Conservation (phyloP, 2,888 invertebrate species). For the Drosophila formosana region DNA sequence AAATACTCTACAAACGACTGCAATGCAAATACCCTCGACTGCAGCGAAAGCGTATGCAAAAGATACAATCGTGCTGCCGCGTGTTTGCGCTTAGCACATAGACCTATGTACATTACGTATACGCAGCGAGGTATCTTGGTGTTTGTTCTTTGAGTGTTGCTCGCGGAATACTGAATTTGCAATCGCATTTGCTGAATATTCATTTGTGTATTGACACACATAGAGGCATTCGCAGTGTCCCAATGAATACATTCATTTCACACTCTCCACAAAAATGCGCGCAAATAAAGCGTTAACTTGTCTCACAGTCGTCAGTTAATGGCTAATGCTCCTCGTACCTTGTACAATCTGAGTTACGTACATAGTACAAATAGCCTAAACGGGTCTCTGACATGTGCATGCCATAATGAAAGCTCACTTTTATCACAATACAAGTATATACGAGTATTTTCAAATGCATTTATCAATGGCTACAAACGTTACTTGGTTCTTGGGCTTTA, state of each 20-base stretch:
- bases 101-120: neutral
- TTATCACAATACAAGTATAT: conserved; percentile 30
- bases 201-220: conserved; percentile 31
- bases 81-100: conserved; percentile 41
- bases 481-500: neutral
- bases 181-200: conserved; percentile 33
- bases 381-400: conserved; percentile 12
- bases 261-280: conserved; percentile 4
- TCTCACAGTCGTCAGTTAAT: neutral
- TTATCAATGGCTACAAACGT: conserved; percentile 51
- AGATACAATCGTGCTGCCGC: neutral
- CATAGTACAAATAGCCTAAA: neutral
- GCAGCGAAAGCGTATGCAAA: conserved; percentile 25
- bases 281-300: conserved; percentile 10
- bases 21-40: neutral
- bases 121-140: conserved; percentile 19
- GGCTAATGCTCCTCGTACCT: too few relatives aligned
- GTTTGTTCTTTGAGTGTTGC: conserved; percentile 32
- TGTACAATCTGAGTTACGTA: neutral
- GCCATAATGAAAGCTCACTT: conserved; percentile 13
- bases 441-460: conserved; percentile 16
- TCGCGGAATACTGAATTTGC: conserved; percentile 48
- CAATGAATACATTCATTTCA: conserved; percentile 17
- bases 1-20: conserved; percentile 22
- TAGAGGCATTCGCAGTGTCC: conserved; percentile 3